Evolutionary conservation across 1,140 invertebrate genomes (phyloP), one percentile per base, ranked within the genome.

Genomic region (Philopotamus ludificatus): DNA sequence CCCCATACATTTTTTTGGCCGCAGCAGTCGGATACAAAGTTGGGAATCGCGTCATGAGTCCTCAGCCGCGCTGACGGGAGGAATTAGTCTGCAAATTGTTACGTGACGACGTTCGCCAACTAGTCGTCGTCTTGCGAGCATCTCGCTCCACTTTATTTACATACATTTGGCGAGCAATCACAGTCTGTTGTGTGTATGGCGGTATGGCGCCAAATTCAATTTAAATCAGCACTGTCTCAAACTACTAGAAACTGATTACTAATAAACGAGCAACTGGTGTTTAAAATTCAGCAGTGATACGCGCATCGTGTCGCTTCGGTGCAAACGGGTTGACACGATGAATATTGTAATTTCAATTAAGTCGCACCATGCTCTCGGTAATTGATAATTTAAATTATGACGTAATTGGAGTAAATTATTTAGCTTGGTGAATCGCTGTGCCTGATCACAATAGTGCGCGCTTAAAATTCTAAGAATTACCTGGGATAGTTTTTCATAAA

Each of bases 61-160:
- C 12, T 16, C 60, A 9, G 28, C 7, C 42, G 22, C 12, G 28
- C n/a, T 60, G 41, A 42, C 55, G 3, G n/a, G n/a, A 42, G 22
- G 63, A 65, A 65, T 65, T 65, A 65, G 63, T 49, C 47, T 54
- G 55, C 63, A 65, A 65, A 65, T 65, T 65, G 63, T 65, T 59
- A 59, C 63, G 63, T 65, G 63, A 65, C 63, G 34, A 28, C 23
- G 34, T 65, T 65, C 23, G 26, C 34, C 60, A 65, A 65, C 63
- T 65, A 59, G 63, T 55, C 57, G 45, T 53, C 16, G 28, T 7
- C n/a, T n/a, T n/a, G n/a, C n/a, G 22, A 45, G 61, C 9, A 15
- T 26, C 53, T 58, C 53, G 20, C 21, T 57, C 39, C 22, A 22
- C 61, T 63, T 63, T 64, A 57, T 65, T 65, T 59, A 45, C 63